Evolutionary conservation across 2,888 invertebrate genomes (phyloP).

Genomic region (Tetrapedia diversipes): DNA sequence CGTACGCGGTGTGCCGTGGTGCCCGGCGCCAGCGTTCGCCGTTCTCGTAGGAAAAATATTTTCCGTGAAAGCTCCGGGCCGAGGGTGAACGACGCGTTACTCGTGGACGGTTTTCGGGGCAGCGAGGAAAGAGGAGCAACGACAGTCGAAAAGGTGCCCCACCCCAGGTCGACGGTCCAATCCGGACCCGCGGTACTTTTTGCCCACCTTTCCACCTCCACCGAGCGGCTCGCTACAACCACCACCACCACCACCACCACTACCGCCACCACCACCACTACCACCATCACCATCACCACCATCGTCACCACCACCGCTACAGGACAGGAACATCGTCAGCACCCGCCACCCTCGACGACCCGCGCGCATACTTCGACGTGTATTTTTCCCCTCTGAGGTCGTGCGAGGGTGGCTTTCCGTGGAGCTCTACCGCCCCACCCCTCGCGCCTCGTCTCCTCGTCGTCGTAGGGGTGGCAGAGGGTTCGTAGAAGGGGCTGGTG

Average conservation of each 20-base stretch:
- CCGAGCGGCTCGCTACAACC: conserved; percentile 41
- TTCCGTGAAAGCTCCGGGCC: conserved; percentile 45
- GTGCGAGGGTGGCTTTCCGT: conserved; percentile 74
- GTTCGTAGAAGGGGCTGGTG: conserved; percentile 68
- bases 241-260: conserved; percentile 36
- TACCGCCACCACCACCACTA: conserved; percentile 22
- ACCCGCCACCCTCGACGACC: conserved; percentile 58
- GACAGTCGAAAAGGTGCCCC: conserved; percentile 74
- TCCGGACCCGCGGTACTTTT: conserved; percentile 76
- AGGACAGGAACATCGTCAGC: no score
- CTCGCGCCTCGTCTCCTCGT: conserved; percentile 55
- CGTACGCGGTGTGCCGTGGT: conserved; percentile 30
- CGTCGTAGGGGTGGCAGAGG: conserved; percentile 68
- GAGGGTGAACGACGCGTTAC: conserved; percentile 48
- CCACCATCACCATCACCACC: conserved; percentile 44
- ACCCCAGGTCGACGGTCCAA: conserved; percentile 76
- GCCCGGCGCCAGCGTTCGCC: conserved; percentile 38
- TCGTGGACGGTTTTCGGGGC: conserved; percentile 58
- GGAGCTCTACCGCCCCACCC: conserved; percentile 22
- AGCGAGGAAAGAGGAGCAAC: conserved; percentile 68
- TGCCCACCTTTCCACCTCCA: conserved; percentile 74
- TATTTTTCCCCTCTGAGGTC: conserved; percentile 82
- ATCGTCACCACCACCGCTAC: conserved; percentile 44
- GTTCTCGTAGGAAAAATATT: conserved; percentile 57
- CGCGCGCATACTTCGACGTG: conserved; percentile 73